Conservation (phyloP, 2,797 vertebrate genomes). For the Onychomys leucogaster region DNA sequence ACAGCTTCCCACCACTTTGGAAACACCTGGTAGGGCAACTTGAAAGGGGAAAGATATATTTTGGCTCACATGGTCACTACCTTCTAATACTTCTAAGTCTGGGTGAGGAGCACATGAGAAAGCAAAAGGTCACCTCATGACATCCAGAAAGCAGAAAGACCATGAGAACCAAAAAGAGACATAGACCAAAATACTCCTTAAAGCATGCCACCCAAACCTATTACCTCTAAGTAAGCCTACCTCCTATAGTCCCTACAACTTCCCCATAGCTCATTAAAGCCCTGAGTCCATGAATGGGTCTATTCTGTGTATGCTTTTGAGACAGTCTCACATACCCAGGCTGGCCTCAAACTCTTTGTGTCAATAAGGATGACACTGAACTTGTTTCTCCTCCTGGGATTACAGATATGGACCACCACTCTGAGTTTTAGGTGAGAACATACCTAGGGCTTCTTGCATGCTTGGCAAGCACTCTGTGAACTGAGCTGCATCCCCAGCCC, state of each 20-base stretch:
- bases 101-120: neutral
- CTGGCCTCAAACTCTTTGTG: neutral
- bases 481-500: neutral
- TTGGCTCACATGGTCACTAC: neutral
- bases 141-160: neutral
- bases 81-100: neutral
- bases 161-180: neutral
- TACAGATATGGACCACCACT: neutral
- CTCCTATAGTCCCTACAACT: neutral
- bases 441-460: neutral
- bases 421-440: neutral
- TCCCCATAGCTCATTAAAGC: neutral
- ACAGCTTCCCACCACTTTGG: neutral
- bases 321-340: neutral
- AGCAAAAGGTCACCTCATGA: neutral
- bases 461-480: neutral
- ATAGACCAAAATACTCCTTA: neutral
- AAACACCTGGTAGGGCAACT: neutral
- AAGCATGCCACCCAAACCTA: neutral
- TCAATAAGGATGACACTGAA: neutral
- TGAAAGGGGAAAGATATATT: neutral
- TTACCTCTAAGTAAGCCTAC: neutral
- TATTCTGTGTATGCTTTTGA: neutral
- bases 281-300: neutral
- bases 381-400: neutral